Percentiles rank a stretch among this genome's conserved stretches.
phyloP scores from a whole-genome alignment of 1,140 invertebrate species.

The Musca vetustissima region DNA sequence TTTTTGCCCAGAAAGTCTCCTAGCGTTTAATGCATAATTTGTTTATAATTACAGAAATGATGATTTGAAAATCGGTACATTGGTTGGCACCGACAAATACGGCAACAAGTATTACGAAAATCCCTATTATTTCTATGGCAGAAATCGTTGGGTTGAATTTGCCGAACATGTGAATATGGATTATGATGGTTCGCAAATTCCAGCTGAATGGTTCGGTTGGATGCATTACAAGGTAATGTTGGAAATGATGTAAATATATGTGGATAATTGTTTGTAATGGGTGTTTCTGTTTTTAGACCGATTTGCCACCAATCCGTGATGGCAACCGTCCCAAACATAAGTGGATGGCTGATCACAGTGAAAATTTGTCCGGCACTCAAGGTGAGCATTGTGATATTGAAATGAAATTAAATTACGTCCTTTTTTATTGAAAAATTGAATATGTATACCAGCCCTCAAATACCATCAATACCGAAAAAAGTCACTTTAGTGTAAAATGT shows the following conservation, averaged over 20 bases:
- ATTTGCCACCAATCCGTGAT: conserved; percentile 64
- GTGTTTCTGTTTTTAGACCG: conserved; percentile 48
- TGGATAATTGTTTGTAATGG: not conserved
- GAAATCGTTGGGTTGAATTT: conserved; percentile 95
- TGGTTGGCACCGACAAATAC: conserved; percentile 92
- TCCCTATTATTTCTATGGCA: conserved; percentile 81
- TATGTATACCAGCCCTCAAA: too few species aligned
- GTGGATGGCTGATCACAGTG: conserved; percentile 83
- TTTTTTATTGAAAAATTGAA: too few species aligned
- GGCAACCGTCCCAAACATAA: conserved; percentile 73
- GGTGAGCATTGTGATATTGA: too few species aligned
- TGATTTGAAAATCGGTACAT: conserved; percentile 79
- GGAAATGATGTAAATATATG: not conserved
- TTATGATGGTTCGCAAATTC: conserved; percentile 93
- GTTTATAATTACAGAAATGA: conserved; percentile 70
- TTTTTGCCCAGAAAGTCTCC: not conserved
- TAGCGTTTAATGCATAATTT: conserved; percentile 26
- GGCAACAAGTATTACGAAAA: conserved; percentile 98
- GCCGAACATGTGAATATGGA: conserved; percentile 71
- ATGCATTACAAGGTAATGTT: conserved; percentile 78
- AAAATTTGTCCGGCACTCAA: conserved; percentile 81
- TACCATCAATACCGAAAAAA: too few species aligned
- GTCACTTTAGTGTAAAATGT: too few species aligned
- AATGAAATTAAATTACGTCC: too few species aligned
- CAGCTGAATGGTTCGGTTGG: conserved; percentile 90